These are phyloP conservation scores for Ptychobarbus kaznakovi DNA, from an alignment of 2,797 vertebrate genomes.

Conservation along the genomic window DNA sequence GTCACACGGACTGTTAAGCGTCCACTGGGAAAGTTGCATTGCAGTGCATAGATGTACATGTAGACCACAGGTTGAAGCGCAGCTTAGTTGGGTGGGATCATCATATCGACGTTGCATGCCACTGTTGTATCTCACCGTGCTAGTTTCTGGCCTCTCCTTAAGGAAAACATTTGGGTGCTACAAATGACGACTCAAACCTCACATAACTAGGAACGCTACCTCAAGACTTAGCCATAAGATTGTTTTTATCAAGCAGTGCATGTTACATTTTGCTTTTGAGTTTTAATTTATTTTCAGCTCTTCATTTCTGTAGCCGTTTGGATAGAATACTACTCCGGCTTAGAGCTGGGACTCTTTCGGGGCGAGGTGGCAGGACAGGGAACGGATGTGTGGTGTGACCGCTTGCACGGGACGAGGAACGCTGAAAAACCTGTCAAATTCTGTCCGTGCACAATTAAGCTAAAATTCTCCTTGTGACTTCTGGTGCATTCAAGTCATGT, in stretches of 20 bases:
- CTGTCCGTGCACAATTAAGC: neutral
- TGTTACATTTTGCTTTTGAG: slow-evolving; percentile 65
- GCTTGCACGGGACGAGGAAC: slow-evolving; percentile 16
- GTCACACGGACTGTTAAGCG: slow-evolving; percentile 59
- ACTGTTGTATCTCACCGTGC: slow-evolving; percentile 56
- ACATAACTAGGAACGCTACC: slow-evolving; percentile 86
- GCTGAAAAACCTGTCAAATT: slow-evolving; percentile 15
- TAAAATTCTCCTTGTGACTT: neutral
- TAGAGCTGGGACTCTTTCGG: slow-evolving; percentile 66
- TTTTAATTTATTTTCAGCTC: slow-evolving; percentile 58
- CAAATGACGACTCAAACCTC: slow-evolving; percentile 73
- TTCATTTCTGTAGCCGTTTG: slow-evolving; percentile 48
- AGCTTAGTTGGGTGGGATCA: slow-evolving; percentile 54
- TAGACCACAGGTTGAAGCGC: slow-evolving; percentile 62
- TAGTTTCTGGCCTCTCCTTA: slow-evolving; percentile 57
- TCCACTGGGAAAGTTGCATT: slow-evolving; percentile 53
- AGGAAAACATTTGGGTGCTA: slow-evolving; percentile 63
- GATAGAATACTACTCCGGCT: slow-evolving; percentile 67
- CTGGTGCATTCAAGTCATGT: neutral
- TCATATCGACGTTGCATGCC: slow-evolving; percentile 55
- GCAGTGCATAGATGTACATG: slow-evolving; percentile 59
- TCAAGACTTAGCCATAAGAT: slow-evolving; percentile 82
- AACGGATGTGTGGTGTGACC: slow-evolving; percentile 42
- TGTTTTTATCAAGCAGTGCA: slow-evolving; percentile 70
- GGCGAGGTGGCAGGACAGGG: slow-evolving; percentile 43